These are phyloP conservation scores for Drosophila parthenogenetica DNA, from an alignment of 2,888 invertebrate genomes.

Conservation along the genomic window DNA sequence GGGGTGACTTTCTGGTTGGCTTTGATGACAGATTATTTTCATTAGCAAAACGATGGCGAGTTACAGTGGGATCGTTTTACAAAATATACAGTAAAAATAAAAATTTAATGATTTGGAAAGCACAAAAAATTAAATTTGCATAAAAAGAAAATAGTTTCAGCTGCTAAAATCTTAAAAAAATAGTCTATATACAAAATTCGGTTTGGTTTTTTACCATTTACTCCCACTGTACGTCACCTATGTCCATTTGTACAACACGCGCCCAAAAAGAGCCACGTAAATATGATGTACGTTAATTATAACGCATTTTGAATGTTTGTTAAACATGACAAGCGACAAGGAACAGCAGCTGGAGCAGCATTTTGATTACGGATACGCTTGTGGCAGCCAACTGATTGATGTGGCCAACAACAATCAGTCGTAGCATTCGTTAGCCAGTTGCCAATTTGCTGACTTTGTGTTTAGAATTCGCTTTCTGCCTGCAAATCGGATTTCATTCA, in stretches of 20 bases:
- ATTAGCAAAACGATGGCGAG: conserved; percentile 65
- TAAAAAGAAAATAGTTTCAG: too few species aligned
- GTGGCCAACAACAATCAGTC: conserved; percentile 54
- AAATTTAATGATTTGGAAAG: not conserved
- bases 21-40: conserved; percentile 84
- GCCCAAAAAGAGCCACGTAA: conserved; percentile 20
- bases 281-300: conserved; percentile 77
- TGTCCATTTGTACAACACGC: conserved; percentile 57
- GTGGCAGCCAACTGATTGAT: conserved; percentile 57
- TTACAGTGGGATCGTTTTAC: not conserved
- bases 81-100: not conserved
- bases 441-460: conserved; percentile 70
- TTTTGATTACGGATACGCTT: not conserved
- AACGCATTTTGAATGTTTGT: conserved; percentile 69
- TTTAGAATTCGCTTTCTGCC: conserved; percentile 20
- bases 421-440: conserved; percentile 53
- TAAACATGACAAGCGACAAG: conserved; percentile 59
- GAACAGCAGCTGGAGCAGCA: not conserved
- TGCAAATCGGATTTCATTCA: conserved; percentile 73
- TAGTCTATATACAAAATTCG: not conserved
- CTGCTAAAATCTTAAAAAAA: too few species aligned
- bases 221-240: not conserved
- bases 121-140: not conserved
- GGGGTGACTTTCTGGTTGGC: conserved; percentile 48
- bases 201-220: not conserved